These are phyloP conservation scores for Conus betulinus DNA, from an alignment of 1,140 invertebrate genomes.

Conservation along the genomic window DNA sequence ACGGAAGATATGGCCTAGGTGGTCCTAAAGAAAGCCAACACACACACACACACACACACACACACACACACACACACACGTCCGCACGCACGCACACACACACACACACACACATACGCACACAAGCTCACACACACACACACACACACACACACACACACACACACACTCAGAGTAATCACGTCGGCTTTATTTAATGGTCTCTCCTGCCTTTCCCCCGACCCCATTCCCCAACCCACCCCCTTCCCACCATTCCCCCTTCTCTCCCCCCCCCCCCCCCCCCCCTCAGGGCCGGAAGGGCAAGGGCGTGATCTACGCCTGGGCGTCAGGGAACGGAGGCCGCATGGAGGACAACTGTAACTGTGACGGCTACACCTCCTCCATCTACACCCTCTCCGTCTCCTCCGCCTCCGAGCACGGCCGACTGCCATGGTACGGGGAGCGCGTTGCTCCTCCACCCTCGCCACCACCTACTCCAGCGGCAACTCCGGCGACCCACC, in stretches of 20 bases:
- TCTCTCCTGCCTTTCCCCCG: neutral
- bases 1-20: too few relatives aligned
- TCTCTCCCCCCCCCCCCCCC: neutral
- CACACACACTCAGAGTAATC: too few relatives aligned
- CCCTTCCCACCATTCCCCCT: neutral
- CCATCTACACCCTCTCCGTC: constrained; percentile 98
- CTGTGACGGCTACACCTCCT: constrained; percentile 99
- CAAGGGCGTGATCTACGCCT: constrained; percentile 99
- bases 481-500: constrained; percentile 81
- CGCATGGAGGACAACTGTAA: constrained; percentile 97
- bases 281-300: constrained; percentile 87
- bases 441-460: constrained; percentile 97
- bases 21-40: too few relatives aligned
- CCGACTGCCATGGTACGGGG: constrained; percentile 94
- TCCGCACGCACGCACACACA: too few relatives aligned
- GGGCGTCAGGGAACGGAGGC: constrained; percentile 99
- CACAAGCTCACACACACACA: too few relatives aligned
- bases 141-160: too few relatives aligned
- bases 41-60: too few relatives aligned
- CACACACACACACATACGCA: too few relatives aligned
- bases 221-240: neutral
- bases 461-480: constrained; percentile 97
- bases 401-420: constrained; percentile 96
- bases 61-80: too few relatives aligned
- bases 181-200: too few relatives aligned